Percentiles rank a stretch among this genome's conserved stretches.
Conservation (phyloP, 2,888 invertebrate species). For the Octonoba sinensis region DNA sequence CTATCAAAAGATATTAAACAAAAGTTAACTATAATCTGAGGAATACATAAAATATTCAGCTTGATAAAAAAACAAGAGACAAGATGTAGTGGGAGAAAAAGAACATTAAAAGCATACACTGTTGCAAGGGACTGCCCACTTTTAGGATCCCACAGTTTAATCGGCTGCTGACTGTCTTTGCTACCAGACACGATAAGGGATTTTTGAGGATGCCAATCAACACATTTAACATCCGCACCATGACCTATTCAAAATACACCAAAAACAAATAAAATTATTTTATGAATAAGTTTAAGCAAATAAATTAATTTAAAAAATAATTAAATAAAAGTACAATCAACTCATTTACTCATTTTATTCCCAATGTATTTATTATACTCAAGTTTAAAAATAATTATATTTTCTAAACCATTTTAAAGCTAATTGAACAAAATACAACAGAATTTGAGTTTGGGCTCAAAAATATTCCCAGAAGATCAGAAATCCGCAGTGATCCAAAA, state of each 20-base stretch:
- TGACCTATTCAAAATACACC: slow-evolving; percentile 78
- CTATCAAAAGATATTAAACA: slow-evolving; percentile 71
- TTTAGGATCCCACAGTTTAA: slow-evolving; percentile 99
- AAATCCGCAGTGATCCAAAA: no score
- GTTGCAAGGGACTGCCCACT: slow-evolving; percentile 95
- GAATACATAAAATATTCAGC: background rate
- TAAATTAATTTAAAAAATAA: no score
- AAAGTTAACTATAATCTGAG: background rate
- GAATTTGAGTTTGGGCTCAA: no score
- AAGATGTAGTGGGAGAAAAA: slow-evolving; percentile 8
- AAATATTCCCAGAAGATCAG: no score
- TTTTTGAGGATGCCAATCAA: slow-evolving; percentile 99
- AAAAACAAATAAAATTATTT: background rate
- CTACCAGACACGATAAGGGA: slow-evolving; percentile 97
- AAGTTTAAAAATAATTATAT: no score
- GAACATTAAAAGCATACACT: slow-evolving; percentile 76
- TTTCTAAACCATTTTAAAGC: no score
- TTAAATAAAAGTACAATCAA: background rate
- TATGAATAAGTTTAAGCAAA: background rate
- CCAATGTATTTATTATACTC: no score
- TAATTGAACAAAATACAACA: no score
- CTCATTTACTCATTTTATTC: no score
- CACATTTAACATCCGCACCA: slow-evolving; percentile 98
- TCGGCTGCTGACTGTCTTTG: slow-evolving; percentile 99
- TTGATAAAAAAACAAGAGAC: slow-evolving; percentile 19